Base-by-base conservation (phyloP, 1,140 invertebrate species). In the Zaprionus lachaisei region DNA sequence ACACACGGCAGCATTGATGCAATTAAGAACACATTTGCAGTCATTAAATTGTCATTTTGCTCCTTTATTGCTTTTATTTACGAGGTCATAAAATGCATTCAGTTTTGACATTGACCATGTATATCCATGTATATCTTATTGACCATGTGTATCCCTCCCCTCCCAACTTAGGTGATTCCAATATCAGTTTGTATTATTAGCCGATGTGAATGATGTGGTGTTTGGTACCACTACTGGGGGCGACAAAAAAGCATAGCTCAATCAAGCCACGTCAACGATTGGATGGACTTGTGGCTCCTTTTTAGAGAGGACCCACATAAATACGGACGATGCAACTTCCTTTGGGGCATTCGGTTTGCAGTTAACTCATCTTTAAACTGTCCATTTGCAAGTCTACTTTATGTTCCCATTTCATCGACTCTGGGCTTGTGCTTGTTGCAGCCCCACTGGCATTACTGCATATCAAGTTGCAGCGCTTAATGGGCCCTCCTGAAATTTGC, bases 11-110 rank as follows among this genome's bases (percentile, higher is more conserved):
- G 41, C 41, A 47, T 17, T 24, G 17, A 24, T 51, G 20, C 20
- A 51, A 51, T 51, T 51, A 51, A 22, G 47, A 51, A 51, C 24
- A 51, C 47, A 51, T 51, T 51, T 51, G 20, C 47, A 51, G 47
- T 51, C 47, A 51, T 51, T 51, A 51, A 51, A 51, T 24, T 51
- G 47, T 24, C 20, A 51, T 51, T 51, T 51, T 22, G 4, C 12
- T 11, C 20, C 4, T 51, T 51, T 51, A 22, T 20, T 24, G 47
- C 47, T 24, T 20, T 51, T 22, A 51, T 51, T 51, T 51, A 51
- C n/a, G 47, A 22, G 9, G 47, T 20, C 47, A 51, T 51, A 51
- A 51, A 51, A 51, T 0, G 17, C 47, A 51, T 24, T 51, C 1
- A 24, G 20, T 22, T 51, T 24, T 51, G 47, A 22, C 47, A 51